Percentiles rank a stretch among this genome's conserved stretches.
Conservation (phyloP, 2,113 vertebrate genomes). For the Anas platyrhynchos region DNA sequence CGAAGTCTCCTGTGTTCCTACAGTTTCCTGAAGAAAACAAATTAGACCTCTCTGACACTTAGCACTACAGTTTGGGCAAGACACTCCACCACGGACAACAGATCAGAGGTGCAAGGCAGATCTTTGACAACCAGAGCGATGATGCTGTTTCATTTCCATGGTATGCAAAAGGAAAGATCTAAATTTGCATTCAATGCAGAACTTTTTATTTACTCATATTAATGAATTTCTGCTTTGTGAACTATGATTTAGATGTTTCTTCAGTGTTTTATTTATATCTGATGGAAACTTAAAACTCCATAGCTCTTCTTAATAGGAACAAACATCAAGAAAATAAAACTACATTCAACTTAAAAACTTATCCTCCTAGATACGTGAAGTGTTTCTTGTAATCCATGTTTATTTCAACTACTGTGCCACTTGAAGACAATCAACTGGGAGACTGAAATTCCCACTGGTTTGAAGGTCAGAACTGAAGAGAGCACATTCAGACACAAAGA, state of each 20-base stretch:
- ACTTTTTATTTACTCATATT: background rate
- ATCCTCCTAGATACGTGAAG: background rate
- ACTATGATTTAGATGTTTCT: background rate
- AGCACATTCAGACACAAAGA: conserved; percentile 73
- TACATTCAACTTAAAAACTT: background rate
- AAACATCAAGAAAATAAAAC: background rate
- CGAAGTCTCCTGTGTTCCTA: background rate
- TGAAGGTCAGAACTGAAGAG: conserved; percentile 18
- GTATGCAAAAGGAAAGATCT: background rate
- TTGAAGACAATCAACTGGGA: conserved; percentile 1
- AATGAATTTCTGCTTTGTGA: background rate
- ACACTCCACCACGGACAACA: background rate
- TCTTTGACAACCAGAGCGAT: background rate
- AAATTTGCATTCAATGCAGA: rapidly evolving
- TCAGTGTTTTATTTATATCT: background rate
- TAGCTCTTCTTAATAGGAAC: background rate
- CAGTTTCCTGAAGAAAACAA: background rate
- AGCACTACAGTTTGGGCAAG: background rate
- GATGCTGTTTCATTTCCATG: background rate
- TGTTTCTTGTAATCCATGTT: background rate
- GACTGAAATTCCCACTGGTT: conserved; percentile 73
- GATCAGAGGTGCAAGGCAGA: background rate
- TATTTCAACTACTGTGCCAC: background rate
- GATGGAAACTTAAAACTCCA: background rate
- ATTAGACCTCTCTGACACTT: background rate